Evolutionary conservation across 2,797 vertebrate genomes (phyloP).

Genomic region (Gouania willdenowi): DNA sequence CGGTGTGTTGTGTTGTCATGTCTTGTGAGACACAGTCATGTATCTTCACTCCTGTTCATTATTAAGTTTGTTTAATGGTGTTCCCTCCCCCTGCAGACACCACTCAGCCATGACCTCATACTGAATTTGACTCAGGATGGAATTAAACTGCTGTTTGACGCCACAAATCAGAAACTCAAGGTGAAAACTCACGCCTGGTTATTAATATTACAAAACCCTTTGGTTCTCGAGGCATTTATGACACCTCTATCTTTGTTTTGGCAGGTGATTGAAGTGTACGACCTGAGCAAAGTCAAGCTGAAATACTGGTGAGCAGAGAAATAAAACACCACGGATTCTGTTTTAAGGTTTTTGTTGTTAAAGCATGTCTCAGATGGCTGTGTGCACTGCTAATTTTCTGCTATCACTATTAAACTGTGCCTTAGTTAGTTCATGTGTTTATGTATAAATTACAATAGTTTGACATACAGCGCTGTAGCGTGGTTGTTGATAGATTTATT

Average conservation of each 20-base stretch:
- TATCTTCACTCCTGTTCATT: too few relatives aligned
- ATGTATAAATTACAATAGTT: conserved; percentile 4
- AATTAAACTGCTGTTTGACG: conserved; percentile 99
- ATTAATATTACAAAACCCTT: not conserved
- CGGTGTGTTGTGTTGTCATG: too few relatives aligned
- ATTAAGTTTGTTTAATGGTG: conserved; percentile 3
- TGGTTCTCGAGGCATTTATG: not conserved
- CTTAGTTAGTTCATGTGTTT: too few relatives aligned
- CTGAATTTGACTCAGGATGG: conserved; percentile 99
- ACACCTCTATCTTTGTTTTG: conserved; percentile 24
- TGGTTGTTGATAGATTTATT: conserved; percentile 6
- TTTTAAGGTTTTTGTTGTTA: too few relatives aligned
- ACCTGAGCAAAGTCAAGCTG: conserved; percentile 98
- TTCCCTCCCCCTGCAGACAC: conserved; percentile 78
- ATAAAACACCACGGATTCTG: too few relatives aligned
- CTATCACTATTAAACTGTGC: too few relatives aligned
- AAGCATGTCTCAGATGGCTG: too few relatives aligned
- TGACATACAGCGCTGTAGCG: conserved; percentile 9
- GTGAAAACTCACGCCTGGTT: conserved; percentile 59
- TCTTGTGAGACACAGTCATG: too few relatives aligned
- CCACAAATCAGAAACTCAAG: conserved; percentile 99
- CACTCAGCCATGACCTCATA: conserved; percentile 99
- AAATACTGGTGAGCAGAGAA: conserved; percentile 94
- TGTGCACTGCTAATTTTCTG: too few relatives aligned
- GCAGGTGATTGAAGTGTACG: conserved; percentile 98